A percentile compares a stretch with the other conserved stretches of the same genome.
These are phyloP conservation scores for Trachymyrmex cornetzi DNA, from an alignment of 1,140 invertebrate genomes.

Conservation along the genomic window DNA sequence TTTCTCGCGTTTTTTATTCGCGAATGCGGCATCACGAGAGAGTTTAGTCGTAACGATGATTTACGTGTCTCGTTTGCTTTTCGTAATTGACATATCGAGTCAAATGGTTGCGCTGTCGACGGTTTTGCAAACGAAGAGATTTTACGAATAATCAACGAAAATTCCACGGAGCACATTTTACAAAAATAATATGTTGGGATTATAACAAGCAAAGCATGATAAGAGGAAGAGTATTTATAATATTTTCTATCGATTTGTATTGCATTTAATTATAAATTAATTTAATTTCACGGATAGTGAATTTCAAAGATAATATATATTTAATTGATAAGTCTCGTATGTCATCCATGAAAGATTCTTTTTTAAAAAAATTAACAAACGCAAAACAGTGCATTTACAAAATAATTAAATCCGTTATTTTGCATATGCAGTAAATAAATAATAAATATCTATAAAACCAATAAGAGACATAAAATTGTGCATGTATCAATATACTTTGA, in stretches of 20 bases:
- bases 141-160: slow-evolving; percentile 69
- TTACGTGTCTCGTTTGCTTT: slow-evolving; percentile 74
- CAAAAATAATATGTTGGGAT: slow-evolving; percentile 35
- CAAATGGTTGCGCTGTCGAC: slow-evolving; percentile 66
- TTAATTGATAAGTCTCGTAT: slow-evolving; percentile 11
- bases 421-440: neutral
- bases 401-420: slow-evolving; percentile 2
- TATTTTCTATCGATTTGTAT: slow-evolving; percentile 33
- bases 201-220: slow-evolving; percentile 30
- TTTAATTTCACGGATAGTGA: neutral
- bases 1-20: slow-evolving; percentile 57
- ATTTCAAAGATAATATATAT: slow-evolving; percentile 5
- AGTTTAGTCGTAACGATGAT: slow-evolving; percentile 69
- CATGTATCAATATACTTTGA: neutral
- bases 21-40: slow-evolving; percentile 50
- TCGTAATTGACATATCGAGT: slow-evolving; percentile 72
- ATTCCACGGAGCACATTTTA: slow-evolving; percentile 33
- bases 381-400: slow-evolving; percentile 5
- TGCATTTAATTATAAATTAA: slow-evolving; percentile 38
- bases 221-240: neutral
- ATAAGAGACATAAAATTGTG: neutral
- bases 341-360: neutral
- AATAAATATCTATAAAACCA: slow-evolving; percentile 7
- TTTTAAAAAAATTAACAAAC: too few relatives aligned
- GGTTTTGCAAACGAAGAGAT: slow-evolving; percentile 69